Evolutionary conservation across 2,113 vertebrate species (phyloP).

Genomic region (Antechinus stuartii): DNA sequence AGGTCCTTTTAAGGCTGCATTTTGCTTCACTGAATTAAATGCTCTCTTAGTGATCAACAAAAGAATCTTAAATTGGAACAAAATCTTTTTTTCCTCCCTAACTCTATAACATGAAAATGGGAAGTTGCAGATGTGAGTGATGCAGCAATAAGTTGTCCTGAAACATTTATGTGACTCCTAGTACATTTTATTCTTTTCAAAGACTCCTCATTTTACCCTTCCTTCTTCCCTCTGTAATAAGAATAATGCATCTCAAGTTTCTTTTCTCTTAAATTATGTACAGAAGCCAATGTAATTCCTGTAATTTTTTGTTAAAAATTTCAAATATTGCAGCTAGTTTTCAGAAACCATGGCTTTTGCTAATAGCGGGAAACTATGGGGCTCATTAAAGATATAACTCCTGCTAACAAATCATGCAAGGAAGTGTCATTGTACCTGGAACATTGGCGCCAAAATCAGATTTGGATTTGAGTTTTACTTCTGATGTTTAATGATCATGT

Average conservation of each 20-base stretch:
- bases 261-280: background rate
- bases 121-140: background rate
- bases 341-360: background rate
- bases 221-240: background rate
- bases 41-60: background rate
- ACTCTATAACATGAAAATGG: background rate
- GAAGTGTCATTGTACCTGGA: background rate
- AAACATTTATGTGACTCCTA: background rate
- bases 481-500: background rate
- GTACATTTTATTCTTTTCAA: background rate
- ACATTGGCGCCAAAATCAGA: background rate
- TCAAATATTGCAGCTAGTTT: background rate
- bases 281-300: background rate
- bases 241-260: background rate
- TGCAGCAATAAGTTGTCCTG: background rate
- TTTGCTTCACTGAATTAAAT: background rate
- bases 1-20: background rate
- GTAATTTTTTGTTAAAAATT: background rate
- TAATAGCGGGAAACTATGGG: background rate
- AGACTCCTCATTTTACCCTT: background rate
- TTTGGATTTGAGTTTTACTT: background rate
- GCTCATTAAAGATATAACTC: background rate
- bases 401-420: background rate
- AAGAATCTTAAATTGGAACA: conserved; percentile 37
- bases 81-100: conserved; percentile 31